These are phyloP conservation scores for Amblyjoppa proteus DNA, from an alignment of 2,888 invertebrate genomes.

Conservation along the genomic window DNA sequence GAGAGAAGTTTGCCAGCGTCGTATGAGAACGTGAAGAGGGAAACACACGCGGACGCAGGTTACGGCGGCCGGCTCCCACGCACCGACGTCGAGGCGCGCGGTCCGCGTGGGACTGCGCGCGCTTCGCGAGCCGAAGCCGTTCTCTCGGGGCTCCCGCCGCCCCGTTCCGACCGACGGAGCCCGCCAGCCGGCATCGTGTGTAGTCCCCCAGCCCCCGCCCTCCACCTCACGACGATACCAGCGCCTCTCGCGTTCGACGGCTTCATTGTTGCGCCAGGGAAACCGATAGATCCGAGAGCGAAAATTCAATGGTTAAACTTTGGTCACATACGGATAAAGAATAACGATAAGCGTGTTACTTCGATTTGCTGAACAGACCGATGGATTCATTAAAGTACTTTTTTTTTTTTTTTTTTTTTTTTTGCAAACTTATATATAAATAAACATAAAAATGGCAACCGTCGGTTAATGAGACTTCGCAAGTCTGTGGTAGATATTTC, in stretches of 20 bases:
- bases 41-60: conserved; percentile 55
- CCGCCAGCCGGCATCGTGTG: conserved; percentile 54
- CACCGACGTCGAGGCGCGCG: conserved; percentile 75
- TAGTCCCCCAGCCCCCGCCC: not conserved
- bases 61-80: conserved; percentile 66
- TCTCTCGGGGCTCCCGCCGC: conserved; percentile 66
- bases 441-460: not conserved
- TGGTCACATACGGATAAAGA: not conserved
- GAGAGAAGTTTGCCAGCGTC: not conserved
- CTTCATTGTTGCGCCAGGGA: conserved; percentile 4
- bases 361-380: not conserved
- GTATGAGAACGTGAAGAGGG: conserved; percentile 1
- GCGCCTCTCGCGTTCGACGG: conserved; percentile 44
- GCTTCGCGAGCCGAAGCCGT: conserved; percentile 73
- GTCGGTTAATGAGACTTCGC: not conserved
- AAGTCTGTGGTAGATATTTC: not conserved
- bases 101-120: conserved; percentile 80
- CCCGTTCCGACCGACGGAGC: conserved; percentile 54
- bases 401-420: not conserved
- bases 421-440: not conserved
- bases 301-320: not conserved
- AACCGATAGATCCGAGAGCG: conserved; percentile 17
- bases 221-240: conserved; percentile 24
- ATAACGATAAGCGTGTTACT: not conserved
- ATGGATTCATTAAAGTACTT: not conserved